Evolutionary conservation across 1,140 invertebrate species (phyloP), one percentile per base, ranked within the genome.

Genomic region (Drosophila parvula): DNA sequence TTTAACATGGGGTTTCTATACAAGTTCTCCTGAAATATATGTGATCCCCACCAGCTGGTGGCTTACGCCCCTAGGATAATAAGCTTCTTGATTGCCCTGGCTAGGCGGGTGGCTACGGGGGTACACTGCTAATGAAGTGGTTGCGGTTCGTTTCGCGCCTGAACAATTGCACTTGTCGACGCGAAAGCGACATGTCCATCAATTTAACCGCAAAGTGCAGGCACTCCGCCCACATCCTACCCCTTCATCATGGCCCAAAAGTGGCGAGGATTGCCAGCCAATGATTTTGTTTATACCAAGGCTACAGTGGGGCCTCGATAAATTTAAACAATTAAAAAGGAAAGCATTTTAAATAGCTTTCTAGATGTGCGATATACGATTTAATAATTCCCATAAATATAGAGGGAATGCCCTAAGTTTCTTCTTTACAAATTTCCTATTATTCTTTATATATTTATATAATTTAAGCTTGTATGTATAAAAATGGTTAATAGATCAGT

Each of bases 141-240:
- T 77, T 74, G 76, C 68, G 83, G 71, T 77, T 88, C 79, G 83
- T 74, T 86, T 82, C 67, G 76, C 83, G 68, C 56, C 68, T 78
- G 61, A 84, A 73, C 83, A 89, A 89, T 84, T 89, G 77, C 81
- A 78, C 50, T 85, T 84, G 80, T 89, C 81, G 71, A 50, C 81
- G 70, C 62, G 70, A 88, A 63, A 65, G 76, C 74, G 78, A 84
- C 70, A 84, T 76, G 80, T 78, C 65, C 84, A 81, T 89, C 84
- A 89, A 86, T 86, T 86, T 76, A 73, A 73, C 70, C 76, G 53
- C 83, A 73, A 71, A 86, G 53, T 81, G 78, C 78, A 74, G 74
- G 57, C 69, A 65, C 28, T 61, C 10, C 38, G 27, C 32, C 47
- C 50, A 14, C 44, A 16, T 32, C 36, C 18, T 12, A 16, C 41